A percentile compares a stretch with the other conserved stretches of the same genome.
These are phyloP conservation scores for Armadillidium nasatum DNA, from an alignment of 1,140 invertebrate genomes.

Conservation along the genomic window DNA sequence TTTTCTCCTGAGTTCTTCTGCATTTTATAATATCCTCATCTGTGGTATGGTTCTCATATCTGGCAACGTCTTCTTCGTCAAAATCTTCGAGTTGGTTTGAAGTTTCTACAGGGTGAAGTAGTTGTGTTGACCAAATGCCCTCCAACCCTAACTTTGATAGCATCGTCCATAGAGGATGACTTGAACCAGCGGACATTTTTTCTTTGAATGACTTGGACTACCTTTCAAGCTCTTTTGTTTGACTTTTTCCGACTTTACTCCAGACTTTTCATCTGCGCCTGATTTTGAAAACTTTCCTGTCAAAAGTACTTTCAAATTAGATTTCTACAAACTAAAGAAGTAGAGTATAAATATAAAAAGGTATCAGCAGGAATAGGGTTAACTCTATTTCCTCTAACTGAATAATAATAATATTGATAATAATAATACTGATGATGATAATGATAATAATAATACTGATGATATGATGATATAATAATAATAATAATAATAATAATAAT, in stretches of 20 bases:
- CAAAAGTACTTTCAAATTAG: not conserved
- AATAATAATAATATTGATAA: no score
- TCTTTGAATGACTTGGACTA: constrained; percentile 11
- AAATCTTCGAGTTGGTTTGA: constrained; percentile 21
- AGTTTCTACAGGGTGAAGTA: not conserved
- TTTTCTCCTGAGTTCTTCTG: constrained; percentile 49
- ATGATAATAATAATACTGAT: no score
- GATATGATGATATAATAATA: not conserved
- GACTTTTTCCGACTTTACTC: not conserved
- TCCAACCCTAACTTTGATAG: constrained; percentile 10
- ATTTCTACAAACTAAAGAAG: no score
- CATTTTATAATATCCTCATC: constrained; percentile 37
- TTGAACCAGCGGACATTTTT: not conserved
- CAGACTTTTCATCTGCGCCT: not conserved
- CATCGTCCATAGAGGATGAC: not conserved
- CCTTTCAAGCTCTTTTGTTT: constrained; percentile 19
- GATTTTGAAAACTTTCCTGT: constrained; percentile 3
- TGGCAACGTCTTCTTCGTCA: constrained; percentile 40
- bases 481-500: not conserved
- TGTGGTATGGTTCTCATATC: constrained; percentile 36
- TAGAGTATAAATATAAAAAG: no score
- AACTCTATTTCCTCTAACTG: no score
- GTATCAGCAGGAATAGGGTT: no score
- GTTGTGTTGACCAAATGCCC: not conserved
- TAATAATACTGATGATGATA: no score